These are phyloP conservation scores for Megaustenia siamemsis DNA, from an alignment of 2,888 invertebrate species.

Conservation along the genomic window DNA sequence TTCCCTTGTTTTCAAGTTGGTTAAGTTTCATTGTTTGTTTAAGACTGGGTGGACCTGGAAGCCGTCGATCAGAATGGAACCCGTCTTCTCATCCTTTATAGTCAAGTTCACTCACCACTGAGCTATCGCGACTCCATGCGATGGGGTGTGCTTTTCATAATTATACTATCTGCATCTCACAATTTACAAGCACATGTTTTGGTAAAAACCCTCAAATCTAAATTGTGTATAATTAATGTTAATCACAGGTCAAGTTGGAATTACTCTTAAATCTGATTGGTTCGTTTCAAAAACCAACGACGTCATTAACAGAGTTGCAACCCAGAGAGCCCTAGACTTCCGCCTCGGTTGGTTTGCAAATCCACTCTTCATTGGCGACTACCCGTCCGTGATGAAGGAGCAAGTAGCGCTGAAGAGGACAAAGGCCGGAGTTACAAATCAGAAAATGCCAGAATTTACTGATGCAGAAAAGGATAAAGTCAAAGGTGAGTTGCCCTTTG, in stretches of 20 bases:
- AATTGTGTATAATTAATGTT: background rate
- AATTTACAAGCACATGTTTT: background rate
- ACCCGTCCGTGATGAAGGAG: slow-evolving; percentile 44
- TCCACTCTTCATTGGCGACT: slow-evolving; percentile 81
- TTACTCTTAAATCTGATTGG: slow-evolving; percentile 71
- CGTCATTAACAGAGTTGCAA: slow-evolving; percentile 64
- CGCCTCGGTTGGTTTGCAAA: slow-evolving; percentile 76
- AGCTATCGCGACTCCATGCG: no score
- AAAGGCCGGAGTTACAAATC: background rate
- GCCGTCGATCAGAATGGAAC: no score
- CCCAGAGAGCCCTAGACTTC: slow-evolving; percentile 65
- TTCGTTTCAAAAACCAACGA: slow-evolving; percentile 65
- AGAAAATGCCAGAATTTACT: slow-evolving; percentile 39
- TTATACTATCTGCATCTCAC: no score
- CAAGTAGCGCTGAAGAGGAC: slow-evolving; percentile 18
- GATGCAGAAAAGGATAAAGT: slow-evolving; percentile 3
- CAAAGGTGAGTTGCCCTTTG: slow-evolving; percentile 32
- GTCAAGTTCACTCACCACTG: no score
- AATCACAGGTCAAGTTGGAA: slow-evolving; percentile 66
- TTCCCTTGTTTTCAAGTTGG: no score
- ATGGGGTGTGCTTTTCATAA: background rate
- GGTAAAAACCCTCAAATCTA: background rate
- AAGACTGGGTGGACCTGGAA: no score
- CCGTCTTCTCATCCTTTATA: no score
- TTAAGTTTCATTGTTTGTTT: no score